phyloP scores from a whole-genome alignment of 2,113 vertebrate genomes.

The Halcyon senegalensis region DNA sequence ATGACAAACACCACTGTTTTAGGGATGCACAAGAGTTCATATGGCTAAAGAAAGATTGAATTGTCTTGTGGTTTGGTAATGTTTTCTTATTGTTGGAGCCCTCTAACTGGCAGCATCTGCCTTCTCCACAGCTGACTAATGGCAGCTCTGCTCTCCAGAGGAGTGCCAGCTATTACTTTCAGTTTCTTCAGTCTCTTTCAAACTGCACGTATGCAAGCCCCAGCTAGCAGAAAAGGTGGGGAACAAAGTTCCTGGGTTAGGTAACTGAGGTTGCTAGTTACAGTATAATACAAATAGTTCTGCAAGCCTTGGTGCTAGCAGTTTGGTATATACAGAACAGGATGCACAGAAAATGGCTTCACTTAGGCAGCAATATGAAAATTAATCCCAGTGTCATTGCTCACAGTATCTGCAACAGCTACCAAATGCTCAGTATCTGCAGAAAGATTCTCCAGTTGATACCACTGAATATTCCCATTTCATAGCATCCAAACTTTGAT shows the following conservation, averaged over 20 bases:
- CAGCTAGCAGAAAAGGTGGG: not conserved
- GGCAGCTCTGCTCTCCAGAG: not conserved
- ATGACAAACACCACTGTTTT: not conserved
- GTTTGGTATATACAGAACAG: not conserved
- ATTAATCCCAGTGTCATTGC: not conserved
- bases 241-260: accelerated
- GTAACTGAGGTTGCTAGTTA: not conserved
- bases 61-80: not conserved
- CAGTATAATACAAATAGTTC: not conserved
- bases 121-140: not conserved
- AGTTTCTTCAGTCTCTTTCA: not conserved
- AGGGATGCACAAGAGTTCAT: accelerated
- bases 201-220: not conserved
- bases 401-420: not conserved
- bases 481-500: not conserved
- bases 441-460: not conserved
- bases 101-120: not conserved
- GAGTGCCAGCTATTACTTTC: not conserved
- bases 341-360: not conserved
- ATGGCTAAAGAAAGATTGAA: not conserved
- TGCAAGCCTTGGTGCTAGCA: not conserved
- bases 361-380: not conserved
- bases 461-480: not conserved
- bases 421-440: not conserved
- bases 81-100: not conserved